These are phyloP conservation scores for Melanargia galathea DNA, from an alignment of 2,888 invertebrate genomes.

Conservation along the genomic window DNA sequence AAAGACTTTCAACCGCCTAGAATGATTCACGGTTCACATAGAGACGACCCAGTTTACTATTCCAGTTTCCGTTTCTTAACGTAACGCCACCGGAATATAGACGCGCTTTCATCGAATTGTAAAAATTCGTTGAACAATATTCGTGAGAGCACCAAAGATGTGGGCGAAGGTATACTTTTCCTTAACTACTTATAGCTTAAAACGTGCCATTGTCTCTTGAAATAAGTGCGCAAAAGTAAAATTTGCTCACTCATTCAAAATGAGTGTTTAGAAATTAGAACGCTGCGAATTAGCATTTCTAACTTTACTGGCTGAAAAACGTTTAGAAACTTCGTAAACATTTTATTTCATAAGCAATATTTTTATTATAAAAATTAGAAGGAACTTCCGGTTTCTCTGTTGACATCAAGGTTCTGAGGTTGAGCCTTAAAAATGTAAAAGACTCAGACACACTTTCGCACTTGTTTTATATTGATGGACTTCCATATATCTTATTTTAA, in stretches of 20 bases:
- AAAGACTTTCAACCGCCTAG: constrained; percentile 13
- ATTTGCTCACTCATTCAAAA: no score
- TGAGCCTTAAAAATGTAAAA: no score
- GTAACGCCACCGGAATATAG: constrained; percentile 17
- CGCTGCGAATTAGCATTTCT: no score
- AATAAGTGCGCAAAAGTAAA: no score
- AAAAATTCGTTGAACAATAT: constrained; percentile 39
- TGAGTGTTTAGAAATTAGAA: no score
- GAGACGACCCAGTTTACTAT: constrained; percentile 32
- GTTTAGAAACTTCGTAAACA: no score
- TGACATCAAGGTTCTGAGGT: no score
- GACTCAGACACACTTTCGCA: background rate
- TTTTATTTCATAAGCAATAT: no score
- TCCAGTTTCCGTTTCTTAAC: constrained; percentile 23
- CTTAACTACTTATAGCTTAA: background rate
- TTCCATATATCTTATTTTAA: background rate
- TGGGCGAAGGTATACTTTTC: background rate
- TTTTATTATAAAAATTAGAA: no score
- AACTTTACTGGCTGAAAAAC: no score
- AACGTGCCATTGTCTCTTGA: no score
- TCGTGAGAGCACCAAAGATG: constrained; percentile 33
- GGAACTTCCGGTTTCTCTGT: no score
- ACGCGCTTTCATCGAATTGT: constrained; percentile 38
- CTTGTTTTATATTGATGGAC: background rate
- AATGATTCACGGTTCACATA: constrained; percentile 32